Conservation (phyloP, 2,113 vertebrate species). For the Gobio gobio region DNA sequence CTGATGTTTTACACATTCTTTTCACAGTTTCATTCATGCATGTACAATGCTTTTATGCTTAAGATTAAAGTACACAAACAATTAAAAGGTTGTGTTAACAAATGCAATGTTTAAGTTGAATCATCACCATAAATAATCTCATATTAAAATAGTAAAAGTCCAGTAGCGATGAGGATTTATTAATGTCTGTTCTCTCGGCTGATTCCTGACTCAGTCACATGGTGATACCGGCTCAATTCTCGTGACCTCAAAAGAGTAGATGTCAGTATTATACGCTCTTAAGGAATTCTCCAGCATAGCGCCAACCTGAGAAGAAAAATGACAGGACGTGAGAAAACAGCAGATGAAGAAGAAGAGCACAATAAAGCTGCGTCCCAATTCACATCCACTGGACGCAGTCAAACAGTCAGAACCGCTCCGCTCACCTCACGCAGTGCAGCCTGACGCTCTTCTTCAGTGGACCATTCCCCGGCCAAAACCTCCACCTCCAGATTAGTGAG, state of each 20-base stretch:
- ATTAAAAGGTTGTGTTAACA: background rate
- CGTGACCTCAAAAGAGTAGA: background rate
- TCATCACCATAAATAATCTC: background rate
- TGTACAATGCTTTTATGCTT: background rate
- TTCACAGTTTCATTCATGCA: background rate
- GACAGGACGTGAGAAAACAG: background rate
- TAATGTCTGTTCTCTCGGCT: background rate
- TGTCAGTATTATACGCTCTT: background rate
- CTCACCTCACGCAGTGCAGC: background rate
- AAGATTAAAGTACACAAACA: background rate
- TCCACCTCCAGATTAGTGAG: conserved; percentile 12
- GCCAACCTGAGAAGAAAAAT: background rate
- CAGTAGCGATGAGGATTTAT: background rate
- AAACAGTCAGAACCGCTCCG: background rate
- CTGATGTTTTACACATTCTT: background rate
- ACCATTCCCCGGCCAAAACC: background rate
- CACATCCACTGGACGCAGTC: background rate
- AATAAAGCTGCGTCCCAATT: background rate
- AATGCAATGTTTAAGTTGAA: background rate
- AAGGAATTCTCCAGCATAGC: background rate
- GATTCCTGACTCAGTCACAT: background rate
- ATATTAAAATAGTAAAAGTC: background rate
- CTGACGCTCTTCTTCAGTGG: background rate
- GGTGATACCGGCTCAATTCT: background rate
- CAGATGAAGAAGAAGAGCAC: background rate